Conservation (phyloP, 2,113 vertebrate genomes). For the Leptocoma aspasia region DNA sequence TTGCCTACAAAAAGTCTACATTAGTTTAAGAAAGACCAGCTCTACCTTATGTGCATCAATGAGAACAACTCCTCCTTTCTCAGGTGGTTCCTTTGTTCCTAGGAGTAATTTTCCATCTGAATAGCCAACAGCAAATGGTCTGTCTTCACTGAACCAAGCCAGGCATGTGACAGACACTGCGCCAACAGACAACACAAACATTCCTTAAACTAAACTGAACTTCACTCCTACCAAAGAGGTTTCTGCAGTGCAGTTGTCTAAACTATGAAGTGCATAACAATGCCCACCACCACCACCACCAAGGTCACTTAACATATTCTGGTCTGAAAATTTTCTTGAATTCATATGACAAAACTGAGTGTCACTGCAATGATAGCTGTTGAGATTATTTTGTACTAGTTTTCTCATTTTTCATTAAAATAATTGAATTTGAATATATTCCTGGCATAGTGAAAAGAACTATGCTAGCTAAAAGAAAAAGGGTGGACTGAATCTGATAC, state of each 20-base stretch:
- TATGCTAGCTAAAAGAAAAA: not conserved
- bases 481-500: not conserved
- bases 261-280: not conserved
- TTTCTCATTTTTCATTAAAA: not conserved
- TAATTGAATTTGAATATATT: not conserved
- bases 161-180: slow-evolving; percentile 91
- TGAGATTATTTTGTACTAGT: not conserved
- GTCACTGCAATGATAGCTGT: not conserved
- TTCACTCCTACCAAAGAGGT: not conserved
- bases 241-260: not conserved
- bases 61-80: slow-evolving; percentile 87
- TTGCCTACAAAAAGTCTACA: not conserved
- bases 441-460: not conserved
- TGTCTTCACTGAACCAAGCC: slow-evolving; percentile 94
- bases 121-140: slow-evolving; percentile 92
- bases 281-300: too few relatives aligned
- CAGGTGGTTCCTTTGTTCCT: slow-evolving; percentile 85
- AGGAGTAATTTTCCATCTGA: slow-evolving; percentile 93
- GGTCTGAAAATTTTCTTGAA: not conserved
- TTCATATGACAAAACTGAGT: not conserved
- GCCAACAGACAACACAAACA: not conserved
- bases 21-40: not conserved
- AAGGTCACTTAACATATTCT: not conserved
- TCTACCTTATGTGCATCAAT: slow-evolving; percentile 94
- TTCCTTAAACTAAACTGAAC: not conserved